These are phyloP conservation scores for Oreocharis arfaki DNA, from an alignment of 2,113 vertebrate genomes.

Conservation along the genomic window DNA sequence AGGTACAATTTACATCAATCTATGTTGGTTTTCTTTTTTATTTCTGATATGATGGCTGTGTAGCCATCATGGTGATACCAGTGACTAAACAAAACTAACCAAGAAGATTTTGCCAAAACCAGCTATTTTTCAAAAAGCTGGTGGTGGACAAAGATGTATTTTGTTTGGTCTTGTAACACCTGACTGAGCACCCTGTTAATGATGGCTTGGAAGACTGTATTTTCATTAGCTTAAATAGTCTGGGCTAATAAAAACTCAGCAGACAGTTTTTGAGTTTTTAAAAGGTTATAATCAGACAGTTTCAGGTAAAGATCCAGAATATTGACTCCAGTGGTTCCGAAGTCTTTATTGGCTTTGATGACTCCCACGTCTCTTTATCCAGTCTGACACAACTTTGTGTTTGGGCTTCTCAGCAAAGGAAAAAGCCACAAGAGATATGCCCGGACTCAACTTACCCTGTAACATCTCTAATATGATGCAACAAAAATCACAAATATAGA, in stretches of 20 bases:
- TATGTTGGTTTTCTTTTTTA: background rate
- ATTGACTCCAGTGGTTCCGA: background rate
- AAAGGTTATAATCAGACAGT: background rate
- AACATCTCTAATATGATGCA: background rate
- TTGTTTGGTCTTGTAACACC: background rate
- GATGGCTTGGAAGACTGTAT: background rate
- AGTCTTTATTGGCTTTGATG: background rate
- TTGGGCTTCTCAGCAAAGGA: background rate
- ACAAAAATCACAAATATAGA: background rate
- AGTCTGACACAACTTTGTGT: background rate
- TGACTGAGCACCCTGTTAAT: background rate
- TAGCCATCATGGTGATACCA: background rate
- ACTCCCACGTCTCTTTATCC: background rate
- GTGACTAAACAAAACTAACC: background rate
- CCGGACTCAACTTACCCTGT: background rate
- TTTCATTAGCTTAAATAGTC: background rate
- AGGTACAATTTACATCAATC: rapidly evolving
- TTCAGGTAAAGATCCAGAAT: background rate
- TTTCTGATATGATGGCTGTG: background rate
- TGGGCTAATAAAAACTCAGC: background rate
- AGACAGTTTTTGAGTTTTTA: background rate
- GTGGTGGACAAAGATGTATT: background rate
- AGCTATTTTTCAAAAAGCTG: background rate
- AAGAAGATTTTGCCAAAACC: background rate
- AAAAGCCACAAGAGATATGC: background rate